Base-by-base conservation (phyloP, 2,888 invertebrate genomes). In the Schrankia costaestrigalis region DNA sequence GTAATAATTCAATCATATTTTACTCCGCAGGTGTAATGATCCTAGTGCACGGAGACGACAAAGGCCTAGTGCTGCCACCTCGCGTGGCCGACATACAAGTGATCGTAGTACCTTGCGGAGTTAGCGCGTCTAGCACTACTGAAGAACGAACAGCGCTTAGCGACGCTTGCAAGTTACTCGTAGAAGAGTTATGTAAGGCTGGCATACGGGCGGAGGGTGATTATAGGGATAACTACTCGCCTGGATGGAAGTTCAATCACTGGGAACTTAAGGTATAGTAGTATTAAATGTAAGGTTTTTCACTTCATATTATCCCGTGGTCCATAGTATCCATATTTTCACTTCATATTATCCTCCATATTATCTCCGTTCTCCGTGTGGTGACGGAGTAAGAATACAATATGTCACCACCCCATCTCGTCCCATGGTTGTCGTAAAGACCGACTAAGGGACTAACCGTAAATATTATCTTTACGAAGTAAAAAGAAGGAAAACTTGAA, bases 191-290 rank as follows among this genome's bases (percentile, higher is more conserved):
- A 10, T 63, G 66, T 1, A 80, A 79, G 0, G 90, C 83, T 1
- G 93, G 91, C 0, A 77, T 99, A 5, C 90, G 94, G 41, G 93
- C 94, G 0, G 93, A 95, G 50, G 94, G 94, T 4, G 99, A 99
- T 79, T 93, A 93, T 47, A 90, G 98, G 33, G 96, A 96, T 63
- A 98, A 99, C 79, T 97, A 98, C 73, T 97, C 98, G 8, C 98
- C 99, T 0, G 99, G 99, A 0, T 99, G 99, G 99, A 99, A 99
- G 84, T 98, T 97, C 75, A 98, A 97, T 72, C 96, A 98, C 69
- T 98, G 97, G 97, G 97, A 98, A 73, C 81, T 98, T 18, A 98
- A 97, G 90, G 94, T 93, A 67, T 45, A 43, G 3, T 7, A n/a
- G n/a, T n/a, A n/a, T n/a, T n/a, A n/a, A n/a, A n/a, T n/a, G n/a